A percentile compares a stretch with the other conserved stretches of the same genome.
Conservation (phyloP, 1,140 invertebrate species). For the Elymnias hypermnestra region DNA sequence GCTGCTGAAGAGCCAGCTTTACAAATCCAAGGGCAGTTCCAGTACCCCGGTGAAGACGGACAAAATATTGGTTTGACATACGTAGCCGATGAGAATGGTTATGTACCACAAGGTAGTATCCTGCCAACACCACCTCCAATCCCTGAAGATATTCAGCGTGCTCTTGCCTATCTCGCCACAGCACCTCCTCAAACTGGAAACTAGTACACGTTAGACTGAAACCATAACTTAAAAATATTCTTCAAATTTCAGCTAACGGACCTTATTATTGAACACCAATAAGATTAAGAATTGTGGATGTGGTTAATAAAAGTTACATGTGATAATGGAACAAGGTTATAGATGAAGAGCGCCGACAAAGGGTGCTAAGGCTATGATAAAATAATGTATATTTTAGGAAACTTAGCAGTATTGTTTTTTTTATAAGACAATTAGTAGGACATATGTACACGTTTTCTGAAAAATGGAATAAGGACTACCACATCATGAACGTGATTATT, state of each 20-base stretch:
- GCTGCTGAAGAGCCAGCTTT: constrained; percentile 67
- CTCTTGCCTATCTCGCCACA: constrained; percentile 71
- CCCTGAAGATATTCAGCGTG: constrained; percentile 79
- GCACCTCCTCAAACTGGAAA: constrained; percentile 51
- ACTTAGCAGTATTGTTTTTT: too few relatives aligned
- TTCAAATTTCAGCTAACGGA: too few relatives aligned
- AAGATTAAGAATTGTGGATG: too few relatives aligned
- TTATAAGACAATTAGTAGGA: too few relatives aligned
- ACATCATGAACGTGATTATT: too few relatives aligned
- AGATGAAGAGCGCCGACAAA: too few relatives aligned
- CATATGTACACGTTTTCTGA: too few relatives aligned
- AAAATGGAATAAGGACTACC: too few relatives aligned
- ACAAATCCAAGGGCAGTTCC: constrained; percentile 76
- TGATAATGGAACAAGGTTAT: too few relatives aligned
- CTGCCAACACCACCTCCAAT: constrained; percentile 81
- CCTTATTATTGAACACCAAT: not conserved
- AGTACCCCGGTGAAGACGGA: constrained; percentile 79
- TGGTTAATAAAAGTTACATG: too few relatives aligned
- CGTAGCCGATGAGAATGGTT: constrained; percentile 77
- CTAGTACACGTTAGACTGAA: constrained; percentile 13
- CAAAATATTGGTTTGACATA: constrained; percentile 80
- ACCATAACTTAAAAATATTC: not conserved
- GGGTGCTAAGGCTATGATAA: too few relatives aligned
- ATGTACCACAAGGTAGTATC: constrained; percentile 77
- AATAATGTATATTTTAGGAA: too few relatives aligned